A percentile compares a stretch with the other conserved stretches of the same genome.
Conservation (phyloP, 92 coral and sea anemone genomes). For the Parazoanthus swiftii region DNA sequence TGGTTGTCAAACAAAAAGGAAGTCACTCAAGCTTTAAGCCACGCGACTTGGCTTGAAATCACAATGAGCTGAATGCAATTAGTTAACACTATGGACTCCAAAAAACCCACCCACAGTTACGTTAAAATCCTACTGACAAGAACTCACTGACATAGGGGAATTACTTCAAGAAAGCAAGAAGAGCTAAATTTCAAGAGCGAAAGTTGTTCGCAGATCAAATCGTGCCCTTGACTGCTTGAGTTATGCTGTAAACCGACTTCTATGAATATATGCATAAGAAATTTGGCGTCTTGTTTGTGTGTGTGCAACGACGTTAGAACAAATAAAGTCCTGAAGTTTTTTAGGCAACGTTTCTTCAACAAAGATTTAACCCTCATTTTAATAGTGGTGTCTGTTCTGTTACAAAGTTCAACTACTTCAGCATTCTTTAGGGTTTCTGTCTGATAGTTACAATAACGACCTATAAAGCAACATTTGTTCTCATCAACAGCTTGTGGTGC, state of each 20-base stretch:
- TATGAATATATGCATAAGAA: constrained; percentile 27
- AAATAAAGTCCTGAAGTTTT: neutral
- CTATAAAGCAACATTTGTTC: neutral
- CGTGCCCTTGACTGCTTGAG: neutral
- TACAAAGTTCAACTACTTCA: neutral
- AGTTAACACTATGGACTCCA: constrained; percentile 7
- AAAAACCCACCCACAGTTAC: constrained; percentile 27
- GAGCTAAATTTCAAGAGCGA: neutral
- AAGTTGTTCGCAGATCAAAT: neutral
- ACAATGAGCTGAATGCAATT: constrained; percentile 26
- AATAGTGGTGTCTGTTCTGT: neutral
- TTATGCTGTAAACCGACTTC: neutral
- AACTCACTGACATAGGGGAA: neutral
- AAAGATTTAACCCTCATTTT: neutral
- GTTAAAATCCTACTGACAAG: neutral
- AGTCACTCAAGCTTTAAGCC: constrained; percentile 41
- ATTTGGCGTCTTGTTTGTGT: constrained; percentile 32
- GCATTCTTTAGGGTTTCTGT: neutral
- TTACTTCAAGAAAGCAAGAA: neutral
- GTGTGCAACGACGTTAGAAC: constrained; percentile 21
- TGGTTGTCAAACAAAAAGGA: constrained; percentile 7
- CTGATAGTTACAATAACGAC: neutral
- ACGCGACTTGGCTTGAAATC: constrained; percentile 40
- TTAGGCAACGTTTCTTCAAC: neutral
- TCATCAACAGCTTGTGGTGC: neutral